A percentile compares a stretch with the other conserved stretches of the same genome.
phyloP scores from a whole-genome alignment of 23 tunicate species.

The Phallusia fumigata region DNA sequence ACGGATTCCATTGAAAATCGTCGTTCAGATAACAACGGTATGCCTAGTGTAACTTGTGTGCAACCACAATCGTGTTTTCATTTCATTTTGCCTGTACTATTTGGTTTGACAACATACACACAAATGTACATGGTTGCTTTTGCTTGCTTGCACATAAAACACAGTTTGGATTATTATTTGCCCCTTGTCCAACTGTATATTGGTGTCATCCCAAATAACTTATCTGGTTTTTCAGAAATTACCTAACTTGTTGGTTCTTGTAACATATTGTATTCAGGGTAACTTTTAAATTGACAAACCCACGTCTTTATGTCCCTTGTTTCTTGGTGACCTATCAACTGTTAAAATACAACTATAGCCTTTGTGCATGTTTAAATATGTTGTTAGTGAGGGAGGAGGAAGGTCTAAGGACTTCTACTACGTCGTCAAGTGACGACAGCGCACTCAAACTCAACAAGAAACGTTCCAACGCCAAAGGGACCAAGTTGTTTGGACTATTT shows the following conservation, averaged over 20 bases:
- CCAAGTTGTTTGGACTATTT: slow-evolving; percentile 62
- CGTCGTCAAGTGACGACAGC: slow-evolving; percentile 19
- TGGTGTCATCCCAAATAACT: no score
- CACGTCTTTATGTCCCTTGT: no score
- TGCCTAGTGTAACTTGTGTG: slow-evolving; percentile 2
- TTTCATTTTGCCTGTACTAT: not conserved
- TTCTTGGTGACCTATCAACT: no score
- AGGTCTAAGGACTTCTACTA: not conserved
- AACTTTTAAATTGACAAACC: no score
- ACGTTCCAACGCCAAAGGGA: slow-evolving; percentile 24
- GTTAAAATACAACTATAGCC: no score
- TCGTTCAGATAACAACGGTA: slow-evolving; percentile 13
- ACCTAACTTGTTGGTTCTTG: no score
- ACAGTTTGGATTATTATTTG: no score
- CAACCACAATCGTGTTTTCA: not conserved
- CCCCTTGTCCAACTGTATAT: no score
- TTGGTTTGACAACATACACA: not conserved
- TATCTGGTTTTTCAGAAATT: no score
- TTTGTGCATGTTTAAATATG: not conserved
- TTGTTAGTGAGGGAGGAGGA: not conserved
- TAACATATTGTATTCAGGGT: no score
- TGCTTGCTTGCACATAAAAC: not conserved
- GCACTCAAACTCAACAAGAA: slow-evolving; percentile 19
- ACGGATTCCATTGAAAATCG: not conserved
- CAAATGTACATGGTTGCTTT: not conserved